Evolutionary conservation across 2,797 vertebrate genomes (phyloP).

Genomic region (Chlorospingus flavigularis): DNA sequence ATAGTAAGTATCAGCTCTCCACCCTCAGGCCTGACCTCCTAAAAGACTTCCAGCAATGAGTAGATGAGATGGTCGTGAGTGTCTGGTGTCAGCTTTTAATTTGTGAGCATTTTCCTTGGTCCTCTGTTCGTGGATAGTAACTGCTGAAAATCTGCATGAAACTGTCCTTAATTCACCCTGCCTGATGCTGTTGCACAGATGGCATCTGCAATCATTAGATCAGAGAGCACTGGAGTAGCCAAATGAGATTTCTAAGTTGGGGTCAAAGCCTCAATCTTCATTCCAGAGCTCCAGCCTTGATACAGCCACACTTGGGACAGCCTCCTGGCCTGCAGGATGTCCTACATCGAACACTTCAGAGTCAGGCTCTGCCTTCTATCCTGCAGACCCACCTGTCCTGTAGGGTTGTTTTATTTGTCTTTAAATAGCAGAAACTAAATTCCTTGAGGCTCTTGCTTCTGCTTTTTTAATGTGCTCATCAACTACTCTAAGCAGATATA

Average conservation of each 20-base stretch:
- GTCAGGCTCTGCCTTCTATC: neutral
- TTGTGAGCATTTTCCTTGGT: neutral
- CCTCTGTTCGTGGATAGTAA: neutral
- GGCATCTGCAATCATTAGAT: neutral
- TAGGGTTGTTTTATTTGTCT: neutral
- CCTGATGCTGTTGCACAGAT: neutral
- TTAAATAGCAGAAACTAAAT: neutral
- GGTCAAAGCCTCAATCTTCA: neutral
- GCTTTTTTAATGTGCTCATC: neutral
- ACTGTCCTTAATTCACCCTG: slow-evolving; percentile 51
- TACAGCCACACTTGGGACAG: neutral
- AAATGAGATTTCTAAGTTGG: neutral
- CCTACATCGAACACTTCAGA: neutral
- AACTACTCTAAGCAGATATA: neutral
- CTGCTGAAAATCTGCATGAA: neutral
- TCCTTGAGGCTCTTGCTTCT: neutral
- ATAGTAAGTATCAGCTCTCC: neutral
- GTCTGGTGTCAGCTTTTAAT: slow-evolving; percentile 39
- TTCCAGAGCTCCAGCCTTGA: neutral
- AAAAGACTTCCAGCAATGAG: neutral
- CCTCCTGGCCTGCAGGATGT: neutral
- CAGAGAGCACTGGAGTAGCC: neutral
- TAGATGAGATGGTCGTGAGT: neutral
- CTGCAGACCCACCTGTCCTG: neutral
- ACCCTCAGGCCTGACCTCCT: neutral